Evolutionary conservation across 2,113 vertebrate species (phyloP).

Genomic region (Colistium nudipinnis): DNA sequence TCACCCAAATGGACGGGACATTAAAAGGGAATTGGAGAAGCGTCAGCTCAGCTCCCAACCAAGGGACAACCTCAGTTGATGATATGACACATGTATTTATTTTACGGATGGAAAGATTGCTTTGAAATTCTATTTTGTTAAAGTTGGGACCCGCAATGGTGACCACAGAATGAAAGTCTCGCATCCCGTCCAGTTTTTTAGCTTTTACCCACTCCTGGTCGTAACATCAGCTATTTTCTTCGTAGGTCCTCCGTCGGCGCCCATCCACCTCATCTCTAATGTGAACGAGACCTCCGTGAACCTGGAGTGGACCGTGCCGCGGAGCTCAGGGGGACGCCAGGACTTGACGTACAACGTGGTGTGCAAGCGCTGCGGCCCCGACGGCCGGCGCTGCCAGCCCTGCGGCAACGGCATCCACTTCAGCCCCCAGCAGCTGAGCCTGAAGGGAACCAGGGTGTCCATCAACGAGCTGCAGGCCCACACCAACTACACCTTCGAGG

Average conservation of each 20-base stretch:
- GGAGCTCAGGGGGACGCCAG: conserved; percentile 90
- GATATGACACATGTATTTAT: conserved; percentile 18
- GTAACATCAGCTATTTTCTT: not conserved
- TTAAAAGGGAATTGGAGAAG: conserved; percentile 64
- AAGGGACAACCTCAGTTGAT: conserved; percentile 44
- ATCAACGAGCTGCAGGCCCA: conserved; percentile 97
- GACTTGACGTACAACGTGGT: conserved; percentile 95
- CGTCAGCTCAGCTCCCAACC: conserved; percentile 32
- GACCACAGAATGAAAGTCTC: not conserved
- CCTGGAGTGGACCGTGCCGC: conserved; percentile 94
- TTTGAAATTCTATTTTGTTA: not conserved
- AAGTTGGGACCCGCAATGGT: not conserved
- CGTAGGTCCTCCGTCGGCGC: conserved; percentile 92
- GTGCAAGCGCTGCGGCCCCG: conserved; percentile 90
- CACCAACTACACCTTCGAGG: conserved; percentile 98
- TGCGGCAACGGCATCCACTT: conserved; percentile 94
- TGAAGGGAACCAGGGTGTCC: conserved; percentile 90
- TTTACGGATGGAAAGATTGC: conserved; percentile 20
- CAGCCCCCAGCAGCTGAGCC: conserved; percentile 91
- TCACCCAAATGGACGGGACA: conserved; percentile 50
- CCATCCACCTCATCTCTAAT: conserved; percentile 95
- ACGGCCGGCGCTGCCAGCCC: conserved; percentile 86
- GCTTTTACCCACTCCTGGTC: not conserved
- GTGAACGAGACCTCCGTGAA: conserved; percentile 98
- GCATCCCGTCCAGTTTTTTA: not conserved